Percentiles rank a stretch among this genome's conserved stretches.
Evolutionary conservation across 1,140 invertebrate species (phyloP).

Genomic region (Cardiocondyla obscurior): DNA sequence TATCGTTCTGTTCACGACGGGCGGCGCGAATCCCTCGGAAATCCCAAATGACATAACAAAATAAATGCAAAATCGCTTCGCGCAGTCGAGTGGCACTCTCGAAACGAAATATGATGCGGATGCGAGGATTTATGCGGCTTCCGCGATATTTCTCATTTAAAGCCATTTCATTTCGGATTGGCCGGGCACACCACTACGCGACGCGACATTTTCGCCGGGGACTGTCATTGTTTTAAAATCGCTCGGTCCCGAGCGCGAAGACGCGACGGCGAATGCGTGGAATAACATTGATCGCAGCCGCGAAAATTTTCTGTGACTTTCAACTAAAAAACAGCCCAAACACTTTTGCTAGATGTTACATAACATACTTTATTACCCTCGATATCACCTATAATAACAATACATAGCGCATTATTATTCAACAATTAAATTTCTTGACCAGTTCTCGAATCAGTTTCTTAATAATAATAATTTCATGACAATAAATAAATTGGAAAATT

Average conservation of each 20-base stretch:
- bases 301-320: neutral
- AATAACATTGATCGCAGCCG: neutral
- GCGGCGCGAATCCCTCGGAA: constrained; percentile 41
- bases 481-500: neutral
- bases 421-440: neutral
- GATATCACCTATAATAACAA: neutral
- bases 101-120: constrained; percentile 71
- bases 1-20: constrained; percentile 32
- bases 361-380: constrained; percentile 18
- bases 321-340: neutral
- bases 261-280: neutral
- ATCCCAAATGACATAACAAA: constrained; percentile 70
- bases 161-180: constrained; percentile 69
- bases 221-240: constrained; percentile 62
- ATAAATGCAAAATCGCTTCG: constrained; percentile 71
- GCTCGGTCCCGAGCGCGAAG: constrained; percentile 44
- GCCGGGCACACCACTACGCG: constrained; percentile 55
- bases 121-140: constrained; percentile 62
- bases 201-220: constrained; percentile 34
- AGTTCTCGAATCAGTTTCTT: neutral
- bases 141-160: constrained; percentile 71
- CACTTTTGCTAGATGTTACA: neutral
- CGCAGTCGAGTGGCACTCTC: constrained; percentile 66
- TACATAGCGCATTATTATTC: constrained; percentile 11
- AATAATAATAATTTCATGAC: constrained; percentile 8